Percentiles rank a stretch among this genome's conserved stretches.
These are phyloP conservation scores for Antigone vipio DNA, from an alignment of 2,113 vertebrate species.

Conservation along the genomic window DNA sequence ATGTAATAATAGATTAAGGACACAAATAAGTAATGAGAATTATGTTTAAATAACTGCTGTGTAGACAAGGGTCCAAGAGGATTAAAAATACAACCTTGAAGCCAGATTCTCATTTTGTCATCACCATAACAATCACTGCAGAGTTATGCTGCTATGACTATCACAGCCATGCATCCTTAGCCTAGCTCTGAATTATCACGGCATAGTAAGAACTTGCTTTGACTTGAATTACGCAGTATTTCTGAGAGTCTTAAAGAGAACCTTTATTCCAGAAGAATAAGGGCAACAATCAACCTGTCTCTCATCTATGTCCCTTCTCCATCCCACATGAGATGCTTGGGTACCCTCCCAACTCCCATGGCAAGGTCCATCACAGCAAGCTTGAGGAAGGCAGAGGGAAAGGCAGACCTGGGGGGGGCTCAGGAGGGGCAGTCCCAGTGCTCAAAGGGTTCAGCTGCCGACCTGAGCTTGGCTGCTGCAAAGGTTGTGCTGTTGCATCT, in stretches of 20 bases:
- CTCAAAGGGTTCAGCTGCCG: fast-evolving
- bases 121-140: not conserved
- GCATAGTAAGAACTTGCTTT: not conserved
- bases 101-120: not conserved
- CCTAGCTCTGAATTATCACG: not conserved
- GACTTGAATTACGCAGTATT: not conserved
- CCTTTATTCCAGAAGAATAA: not conserved
- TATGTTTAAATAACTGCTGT: conserved; percentile 35
- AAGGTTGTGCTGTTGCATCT: not conserved
- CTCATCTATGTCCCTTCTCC: not conserved
- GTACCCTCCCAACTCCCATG: not conserved
- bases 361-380: not conserved
- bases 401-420: not conserved
- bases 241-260: not conserved
- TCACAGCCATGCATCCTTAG: not conserved
- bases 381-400: not conserved
- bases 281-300: not conserved
- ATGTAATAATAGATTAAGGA: conserved; percentile 36
- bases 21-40: conserved; percentile 7
- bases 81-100: not conserved
- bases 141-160: not conserved
- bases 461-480: fast-evolving
- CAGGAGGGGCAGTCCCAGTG: not conserved
- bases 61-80: not conserved
- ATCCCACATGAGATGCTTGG: fast-evolving